These are phyloP conservation scores for Bolborhynchus lineola DNA, from an alignment of 2,113 vertebrate species.

Conservation along the genomic window DNA sequence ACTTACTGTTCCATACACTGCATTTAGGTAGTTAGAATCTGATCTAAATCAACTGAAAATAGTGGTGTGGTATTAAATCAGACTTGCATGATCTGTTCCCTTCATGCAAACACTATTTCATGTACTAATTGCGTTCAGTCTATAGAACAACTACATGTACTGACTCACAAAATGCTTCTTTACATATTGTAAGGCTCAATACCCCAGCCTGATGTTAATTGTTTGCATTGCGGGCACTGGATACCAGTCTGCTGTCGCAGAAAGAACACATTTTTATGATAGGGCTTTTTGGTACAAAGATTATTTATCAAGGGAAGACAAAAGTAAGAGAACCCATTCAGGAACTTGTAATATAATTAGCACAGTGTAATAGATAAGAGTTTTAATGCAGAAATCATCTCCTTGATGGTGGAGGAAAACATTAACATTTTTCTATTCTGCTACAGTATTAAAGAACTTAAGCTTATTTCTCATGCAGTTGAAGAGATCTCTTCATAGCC, in stretches of 20 bases:
- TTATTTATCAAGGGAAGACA: not conserved
- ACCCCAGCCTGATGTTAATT: not conserved
- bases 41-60: not conserved
- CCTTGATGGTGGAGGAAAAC: not conserved
- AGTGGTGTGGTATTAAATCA: not conserved
- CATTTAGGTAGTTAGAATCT: not conserved
- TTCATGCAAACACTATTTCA: not conserved
- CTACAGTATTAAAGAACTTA: not conserved
- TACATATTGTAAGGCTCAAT: not conserved
- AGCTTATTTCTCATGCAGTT: not conserved
- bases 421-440: not conserved
- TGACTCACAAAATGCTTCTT: not conserved
- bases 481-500: not conserved
- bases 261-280: not conserved
- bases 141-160: not conserved
- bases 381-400: not conserved
- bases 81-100: not conserved
- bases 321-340: not conserved
- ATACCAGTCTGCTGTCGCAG: not conserved
- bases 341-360: not conserved
- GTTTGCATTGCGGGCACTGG: not conserved
- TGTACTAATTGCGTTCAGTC: not conserved
- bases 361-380: not conserved
- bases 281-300: not conserved
- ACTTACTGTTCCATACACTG: not conserved